Evolutionary conservation across 2,888 invertebrate genomes (phyloP).

Genomic region (Ectemnius lituratus): DNA sequence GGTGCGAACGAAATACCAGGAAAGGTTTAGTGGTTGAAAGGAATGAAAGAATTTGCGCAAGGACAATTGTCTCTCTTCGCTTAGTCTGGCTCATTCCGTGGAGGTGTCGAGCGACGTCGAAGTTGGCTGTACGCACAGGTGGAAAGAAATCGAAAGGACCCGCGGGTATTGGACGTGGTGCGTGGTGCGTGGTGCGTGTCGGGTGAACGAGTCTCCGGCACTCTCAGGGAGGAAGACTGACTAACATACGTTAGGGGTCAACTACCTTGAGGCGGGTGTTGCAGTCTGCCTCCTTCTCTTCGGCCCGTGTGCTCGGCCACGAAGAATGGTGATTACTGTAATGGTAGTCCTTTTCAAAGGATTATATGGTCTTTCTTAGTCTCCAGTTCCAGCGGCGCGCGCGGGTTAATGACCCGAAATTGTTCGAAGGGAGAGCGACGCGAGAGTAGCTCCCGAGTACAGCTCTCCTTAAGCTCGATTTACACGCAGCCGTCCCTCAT

Average conservation of each 20-base stretch:
- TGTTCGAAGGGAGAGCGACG: constrained; percentile 21
- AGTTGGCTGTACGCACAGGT: constrained; percentile 21
- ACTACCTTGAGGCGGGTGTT: constrained; percentile 44
- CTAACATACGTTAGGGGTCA: constrained; percentile 34
- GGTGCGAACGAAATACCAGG: too few relatives aligned
- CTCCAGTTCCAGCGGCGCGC: constrained; percentile 17
- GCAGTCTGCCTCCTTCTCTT: constrained; percentile 22
- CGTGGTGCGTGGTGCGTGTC: constrained; percentile 14
- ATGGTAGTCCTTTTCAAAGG: constrained; percentile 54
- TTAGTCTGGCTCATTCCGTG: too few relatives aligned
- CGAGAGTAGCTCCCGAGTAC: neutral
- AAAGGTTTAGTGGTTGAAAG: too few relatives aligned
- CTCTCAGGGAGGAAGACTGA: constrained; percentile 27
- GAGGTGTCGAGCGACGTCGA: constrained; percentile 8
- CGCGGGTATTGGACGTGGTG: constrained; percentile 7
- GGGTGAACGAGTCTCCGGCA: constrained; percentile 36
- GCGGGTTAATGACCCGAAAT: constrained; percentile 40
- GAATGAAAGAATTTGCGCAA: too few relatives aligned
- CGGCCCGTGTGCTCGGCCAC: constrained; percentile 41
- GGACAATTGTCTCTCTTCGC: too few relatives aligned
- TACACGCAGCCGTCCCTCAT: neutral
- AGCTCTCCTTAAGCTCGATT: neutral
- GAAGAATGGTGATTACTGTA: constrained; percentile 59
- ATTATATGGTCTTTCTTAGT: constrained; percentile 43
- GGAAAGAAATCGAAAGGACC: constrained; percentile 55